Percentiles rank a stretch among this genome's conserved stretches.
Conservation (phyloP, 2,113 vertebrate species). For the Paradoxurus hermaphroditus region DNA sequence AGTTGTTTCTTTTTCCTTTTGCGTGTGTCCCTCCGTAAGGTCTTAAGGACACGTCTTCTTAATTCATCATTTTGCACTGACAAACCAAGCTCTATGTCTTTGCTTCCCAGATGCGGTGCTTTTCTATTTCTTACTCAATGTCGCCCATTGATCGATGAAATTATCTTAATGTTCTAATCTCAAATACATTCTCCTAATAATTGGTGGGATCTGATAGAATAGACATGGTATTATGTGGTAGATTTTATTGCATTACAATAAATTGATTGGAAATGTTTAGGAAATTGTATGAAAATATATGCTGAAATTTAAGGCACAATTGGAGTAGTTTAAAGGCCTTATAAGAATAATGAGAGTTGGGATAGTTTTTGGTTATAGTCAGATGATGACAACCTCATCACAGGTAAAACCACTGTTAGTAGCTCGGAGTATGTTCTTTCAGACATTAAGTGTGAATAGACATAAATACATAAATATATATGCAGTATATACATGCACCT, state of each 20-base stretch:
- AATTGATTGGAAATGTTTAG: not conserved
- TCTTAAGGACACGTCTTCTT: not conserved
- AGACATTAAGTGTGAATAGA: not conserved
- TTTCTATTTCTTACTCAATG: not conserved
- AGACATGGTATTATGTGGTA: not conserved
- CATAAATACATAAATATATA: not conserved
- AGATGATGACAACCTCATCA: not conserved
- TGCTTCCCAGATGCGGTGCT: not conserved
- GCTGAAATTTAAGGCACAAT: not conserved
- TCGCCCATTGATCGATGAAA: not conserved
- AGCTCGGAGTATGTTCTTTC: not conserved
- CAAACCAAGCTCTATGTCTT: not conserved
- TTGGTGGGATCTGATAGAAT: not conserved
- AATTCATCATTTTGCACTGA: not conserved
- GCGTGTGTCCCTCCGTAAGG: not conserved
- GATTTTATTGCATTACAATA: not conserved
- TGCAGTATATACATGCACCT: not conserved
- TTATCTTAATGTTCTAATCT: not conserved
- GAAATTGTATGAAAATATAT: not conserved
- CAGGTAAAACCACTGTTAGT: not conserved
- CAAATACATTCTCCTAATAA: not conserved
- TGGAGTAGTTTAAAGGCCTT: not conserved
- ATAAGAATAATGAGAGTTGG: not conserved
- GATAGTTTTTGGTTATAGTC: not conserved
- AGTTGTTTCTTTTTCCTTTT: not conserved